Percentiles rank a stretch among this genome's conserved stretches.
phyloP scores from a whole-genome alignment of 2,113 vertebrate species.

The Galemys pyrenaicus region DNA sequence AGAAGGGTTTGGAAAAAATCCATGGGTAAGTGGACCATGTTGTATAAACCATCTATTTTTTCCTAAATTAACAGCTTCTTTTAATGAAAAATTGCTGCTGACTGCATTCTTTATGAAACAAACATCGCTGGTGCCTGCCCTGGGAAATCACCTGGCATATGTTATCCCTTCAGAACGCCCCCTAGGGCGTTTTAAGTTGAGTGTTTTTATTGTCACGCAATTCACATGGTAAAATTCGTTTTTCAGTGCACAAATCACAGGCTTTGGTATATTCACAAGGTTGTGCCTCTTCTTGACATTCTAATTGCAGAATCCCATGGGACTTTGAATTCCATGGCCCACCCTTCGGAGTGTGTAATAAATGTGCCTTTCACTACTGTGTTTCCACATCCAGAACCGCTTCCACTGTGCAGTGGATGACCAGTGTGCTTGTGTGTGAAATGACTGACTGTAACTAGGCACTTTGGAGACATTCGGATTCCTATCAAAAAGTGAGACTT shows the following conservation, averaged over 20 bases:
- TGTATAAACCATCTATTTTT: neutral
- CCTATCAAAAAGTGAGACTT: neutral
- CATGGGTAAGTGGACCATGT: too few species aligned
- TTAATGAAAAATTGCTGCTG: neutral
- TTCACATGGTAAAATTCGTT: neutral
- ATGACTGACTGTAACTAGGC: neutral
- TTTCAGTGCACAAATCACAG: neutral
- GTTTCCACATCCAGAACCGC: neutral
- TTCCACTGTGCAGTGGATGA: neutral
- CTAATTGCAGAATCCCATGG: neutral
- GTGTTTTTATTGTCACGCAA: neutral
- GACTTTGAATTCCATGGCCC: neutral
- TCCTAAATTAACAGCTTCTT: neutral
- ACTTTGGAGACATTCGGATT: neutral
- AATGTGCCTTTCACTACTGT: neutral
- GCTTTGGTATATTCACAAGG: neutral
- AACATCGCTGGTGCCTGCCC: neutral
- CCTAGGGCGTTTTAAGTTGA: neutral
- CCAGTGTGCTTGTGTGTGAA: neutral
- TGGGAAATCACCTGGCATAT: neutral
- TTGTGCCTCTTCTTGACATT: neutral
- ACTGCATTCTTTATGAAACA: neutral
- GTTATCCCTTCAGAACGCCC: neutral
- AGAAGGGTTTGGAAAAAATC: too few species aligned
- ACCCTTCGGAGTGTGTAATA: neutral